These are phyloP conservation scores for Synaphobranchus kaupii DNA, from an alignment of 2,797 vertebrate genomes.

Conservation along the genomic window DNA sequence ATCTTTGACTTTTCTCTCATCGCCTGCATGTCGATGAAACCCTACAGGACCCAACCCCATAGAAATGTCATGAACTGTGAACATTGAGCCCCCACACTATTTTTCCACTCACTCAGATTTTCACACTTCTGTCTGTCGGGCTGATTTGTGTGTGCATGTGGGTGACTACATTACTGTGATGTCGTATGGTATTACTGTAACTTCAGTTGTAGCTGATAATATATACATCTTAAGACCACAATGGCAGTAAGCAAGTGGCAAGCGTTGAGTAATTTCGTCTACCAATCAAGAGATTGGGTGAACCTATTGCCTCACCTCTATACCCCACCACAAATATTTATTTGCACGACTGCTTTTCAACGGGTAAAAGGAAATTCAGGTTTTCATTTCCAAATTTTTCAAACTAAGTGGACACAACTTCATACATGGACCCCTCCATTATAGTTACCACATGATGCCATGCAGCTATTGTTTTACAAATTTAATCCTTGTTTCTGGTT, in stretches of 20 bases:
- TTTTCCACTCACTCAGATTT: not conserved
- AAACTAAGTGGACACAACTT: too few relatives aligned
- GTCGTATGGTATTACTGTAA: too few relatives aligned
- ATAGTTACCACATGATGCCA: too few relatives aligned
- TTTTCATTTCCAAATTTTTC: too few relatives aligned
- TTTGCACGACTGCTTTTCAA: not conserved
- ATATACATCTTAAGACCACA: not conserved
- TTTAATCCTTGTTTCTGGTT: not conserved
- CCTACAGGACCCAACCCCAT: not conserved
- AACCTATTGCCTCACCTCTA: not conserved
- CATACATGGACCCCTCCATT: too few relatives aligned
- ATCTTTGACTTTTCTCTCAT: not conserved
- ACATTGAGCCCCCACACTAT: too few relatives aligned
- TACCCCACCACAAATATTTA: not conserved
- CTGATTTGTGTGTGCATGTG: not conserved
- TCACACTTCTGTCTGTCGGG: not conserved
- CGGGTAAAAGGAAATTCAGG: too few relatives aligned
- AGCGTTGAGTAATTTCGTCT: too few relatives aligned
- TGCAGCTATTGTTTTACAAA: too few relatives aligned
- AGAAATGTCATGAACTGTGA: not conserved
- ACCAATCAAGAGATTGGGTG: not conserved
- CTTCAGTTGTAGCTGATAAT: not conserved
- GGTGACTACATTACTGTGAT: too few relatives aligned
- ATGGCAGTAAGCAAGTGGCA: not conserved
- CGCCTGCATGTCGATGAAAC: not conserved